Percentiles rank a stretch among this genome's conserved stretches.
phyloP scores from a whole-genome alignment of 2,888 invertebrate species.

The Julus scanicus region DNA sequence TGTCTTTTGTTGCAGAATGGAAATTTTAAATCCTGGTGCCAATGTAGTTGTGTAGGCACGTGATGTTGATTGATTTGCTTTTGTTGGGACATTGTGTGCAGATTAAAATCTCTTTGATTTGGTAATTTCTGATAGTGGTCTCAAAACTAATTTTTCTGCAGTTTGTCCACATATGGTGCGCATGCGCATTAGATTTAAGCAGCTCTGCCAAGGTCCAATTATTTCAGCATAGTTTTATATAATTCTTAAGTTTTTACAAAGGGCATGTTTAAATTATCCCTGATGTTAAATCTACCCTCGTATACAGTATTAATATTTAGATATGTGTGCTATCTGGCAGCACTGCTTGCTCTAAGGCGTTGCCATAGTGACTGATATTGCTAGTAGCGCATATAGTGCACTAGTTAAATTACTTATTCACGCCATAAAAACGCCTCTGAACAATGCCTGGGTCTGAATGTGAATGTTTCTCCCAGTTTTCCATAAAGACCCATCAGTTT shows the following conservation, averaged over 20 bases:
- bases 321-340: neutral
- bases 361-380: neutral
- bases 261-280: no score
- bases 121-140: neutral
- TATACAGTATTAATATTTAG: no score
- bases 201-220: no score
- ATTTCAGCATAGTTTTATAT: no score
- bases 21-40: neutral
- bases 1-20: neutral
- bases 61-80: neutral
- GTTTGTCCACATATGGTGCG: no score
- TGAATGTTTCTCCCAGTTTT: neutral
- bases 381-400: neutral
- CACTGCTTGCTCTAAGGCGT: neutral
- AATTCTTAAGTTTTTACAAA: no score
- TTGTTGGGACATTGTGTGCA: neutral
- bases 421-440: neutral
- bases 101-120: neutral
- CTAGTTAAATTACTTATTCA: neutral
- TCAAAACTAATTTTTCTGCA: no score
- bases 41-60: neutral
- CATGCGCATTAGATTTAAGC: no score
- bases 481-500: slow-evolving; percentile 10
- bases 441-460: neutral
- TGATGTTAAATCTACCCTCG: no score